Percentiles rank a stretch among this genome's conserved stretches.
Conservation (phyloP, 2,113 vertebrate genomes). For the Cichladusa arquata region DNA sequence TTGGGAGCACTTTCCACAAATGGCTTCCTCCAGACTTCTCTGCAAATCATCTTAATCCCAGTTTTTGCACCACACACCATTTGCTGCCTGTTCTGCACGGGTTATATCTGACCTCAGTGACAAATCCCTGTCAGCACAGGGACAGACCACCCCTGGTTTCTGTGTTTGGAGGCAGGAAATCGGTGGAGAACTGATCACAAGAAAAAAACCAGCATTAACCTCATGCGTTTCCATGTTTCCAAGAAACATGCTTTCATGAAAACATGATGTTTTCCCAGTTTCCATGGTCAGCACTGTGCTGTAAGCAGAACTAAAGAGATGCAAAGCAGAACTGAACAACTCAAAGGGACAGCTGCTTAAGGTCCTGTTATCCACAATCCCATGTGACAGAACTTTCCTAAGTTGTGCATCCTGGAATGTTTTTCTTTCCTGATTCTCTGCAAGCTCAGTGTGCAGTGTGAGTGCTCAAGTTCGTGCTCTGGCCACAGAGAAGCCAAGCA, state of each 20-base stretch:
- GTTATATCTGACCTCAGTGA: background rate
- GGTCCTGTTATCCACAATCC: background rate
- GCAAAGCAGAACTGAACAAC: background rate
- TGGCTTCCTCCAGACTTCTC: background rate
- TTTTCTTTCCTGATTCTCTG: background rate
- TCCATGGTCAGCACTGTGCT: background rate
- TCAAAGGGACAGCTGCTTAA: background rate
- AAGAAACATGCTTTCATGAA: too few species aligned
- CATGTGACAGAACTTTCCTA: background rate
- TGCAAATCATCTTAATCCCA: background rate
- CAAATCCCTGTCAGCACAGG: background rate
- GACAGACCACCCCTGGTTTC: background rate
- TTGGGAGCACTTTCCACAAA: background rate
- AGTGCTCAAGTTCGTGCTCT: background rate
- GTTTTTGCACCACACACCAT: background rate
- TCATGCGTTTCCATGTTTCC: too few species aligned
- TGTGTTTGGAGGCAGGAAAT: background rate
- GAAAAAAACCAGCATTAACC: background rate
- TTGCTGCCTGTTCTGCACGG: background rate
- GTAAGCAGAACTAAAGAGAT: background rate
- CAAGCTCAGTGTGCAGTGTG: background rate
- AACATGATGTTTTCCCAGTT: background rate
- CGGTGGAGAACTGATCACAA: fast-evolving
- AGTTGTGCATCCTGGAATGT: fast-evolving
- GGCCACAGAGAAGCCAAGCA: background rate